Evolutionary conservation across 2,113 vertebrate species (phyloP).

Genomic region (Prolemur simus): DNA sequence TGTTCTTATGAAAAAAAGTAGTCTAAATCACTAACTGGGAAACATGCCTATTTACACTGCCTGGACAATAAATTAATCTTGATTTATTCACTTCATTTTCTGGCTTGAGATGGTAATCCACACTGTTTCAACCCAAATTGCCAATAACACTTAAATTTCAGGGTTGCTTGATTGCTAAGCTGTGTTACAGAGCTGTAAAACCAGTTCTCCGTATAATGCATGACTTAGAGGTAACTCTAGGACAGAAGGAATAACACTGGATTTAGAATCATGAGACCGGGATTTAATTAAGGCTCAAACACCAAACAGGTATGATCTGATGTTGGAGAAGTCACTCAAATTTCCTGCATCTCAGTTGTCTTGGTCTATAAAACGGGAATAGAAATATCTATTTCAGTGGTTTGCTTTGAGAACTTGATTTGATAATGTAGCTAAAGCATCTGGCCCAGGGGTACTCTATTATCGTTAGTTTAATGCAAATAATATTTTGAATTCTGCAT

Average conservation of each 20-base stretch:
- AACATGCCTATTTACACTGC: neutral
- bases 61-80: neutral
- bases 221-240: neutral
- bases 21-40: conserved; percentile 6
- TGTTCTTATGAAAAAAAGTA: conserved; percentile 24
- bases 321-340: neutral
- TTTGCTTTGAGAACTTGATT: neutral
- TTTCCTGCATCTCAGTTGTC: neutral
- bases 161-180: neutral
- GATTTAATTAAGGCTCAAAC: neutral
- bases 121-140: neutral
- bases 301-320: neutral
- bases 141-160: conserved; percentile 6
- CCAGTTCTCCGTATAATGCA: neutral
- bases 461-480: neutral
- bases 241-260: neutral
- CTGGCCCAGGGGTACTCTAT: neutral
- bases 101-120: neutral
- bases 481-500: neutral
- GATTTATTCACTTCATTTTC: conserved; percentile 7
- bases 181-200: neutral
- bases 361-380: neutral
- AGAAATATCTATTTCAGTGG: neutral
- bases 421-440: neutral
- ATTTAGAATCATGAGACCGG: neutral